Evolutionary conservation across 2,797 vertebrate species (phyloP).

Genomic region (Fistularia commersonii): DNA sequence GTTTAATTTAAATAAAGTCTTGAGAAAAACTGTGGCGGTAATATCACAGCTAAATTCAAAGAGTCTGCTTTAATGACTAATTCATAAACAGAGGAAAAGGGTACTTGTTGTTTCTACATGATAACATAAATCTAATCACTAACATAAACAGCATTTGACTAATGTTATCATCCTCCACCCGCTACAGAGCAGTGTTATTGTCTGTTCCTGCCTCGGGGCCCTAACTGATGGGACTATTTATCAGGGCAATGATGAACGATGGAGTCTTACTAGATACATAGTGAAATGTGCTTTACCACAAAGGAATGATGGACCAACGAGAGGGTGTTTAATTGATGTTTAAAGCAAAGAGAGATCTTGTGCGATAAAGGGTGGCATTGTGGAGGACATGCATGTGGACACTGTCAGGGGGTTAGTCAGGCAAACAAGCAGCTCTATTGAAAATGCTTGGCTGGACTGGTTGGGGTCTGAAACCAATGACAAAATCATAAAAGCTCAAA

Average conservation of each 20-base stretch:
- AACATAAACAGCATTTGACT: conserved; percentile 77
- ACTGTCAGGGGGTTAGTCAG: conserved; percentile 27
- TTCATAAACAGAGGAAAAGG: conserved; percentile 19
- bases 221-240: conserved; percentile 74
- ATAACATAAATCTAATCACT: conserved; percentile 74
- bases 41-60: background rate
- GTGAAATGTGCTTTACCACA: conserved; percentile 46
- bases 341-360: conserved; percentile 52
- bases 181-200: conserved; percentile 72
- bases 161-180: conserved; percentile 75
- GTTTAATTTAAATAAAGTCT: no score
- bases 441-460: conserved; percentile 52
- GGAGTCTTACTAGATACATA: conserved; percentile 51
- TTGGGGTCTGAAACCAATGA: conserved; percentile 72
- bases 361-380: conserved; percentile 66
- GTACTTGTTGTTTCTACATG: conserved; percentile 22
- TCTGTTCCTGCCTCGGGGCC: conserved; percentile 68
- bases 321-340: conserved; percentile 60
- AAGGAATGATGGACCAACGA: conserved; percentile 43
- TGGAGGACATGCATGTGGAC: conserved; percentile 59
- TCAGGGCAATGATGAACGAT: conserved; percentile 67
- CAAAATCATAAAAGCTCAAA: conserved; percentile 73
- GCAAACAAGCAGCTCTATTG: conserved; percentile 68
- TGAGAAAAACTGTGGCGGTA: no score
- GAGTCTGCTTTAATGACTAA: conserved; percentile 15